Conservation (phyloP, 2,113 vertebrate genomes). For the Dipodomys stephensi region DNA sequence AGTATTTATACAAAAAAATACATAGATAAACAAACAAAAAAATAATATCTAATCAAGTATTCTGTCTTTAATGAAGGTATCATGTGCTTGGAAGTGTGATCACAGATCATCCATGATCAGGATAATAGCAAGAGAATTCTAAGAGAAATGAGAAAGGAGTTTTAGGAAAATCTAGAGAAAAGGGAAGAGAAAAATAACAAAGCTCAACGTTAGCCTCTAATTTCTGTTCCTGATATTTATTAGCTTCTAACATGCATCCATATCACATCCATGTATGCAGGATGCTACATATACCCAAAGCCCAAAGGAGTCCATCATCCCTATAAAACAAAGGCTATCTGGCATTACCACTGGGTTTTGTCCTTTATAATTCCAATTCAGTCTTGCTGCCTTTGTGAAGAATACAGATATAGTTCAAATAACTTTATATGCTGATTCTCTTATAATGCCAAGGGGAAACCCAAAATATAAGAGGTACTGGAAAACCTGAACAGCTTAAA, state of each 20-base stretch:
- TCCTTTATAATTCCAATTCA: background rate
- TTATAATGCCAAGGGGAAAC: background rate
- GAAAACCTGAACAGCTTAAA: constrained; percentile 5
- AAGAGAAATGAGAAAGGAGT: background rate
- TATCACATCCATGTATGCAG: background rate
- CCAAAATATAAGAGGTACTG: background rate
- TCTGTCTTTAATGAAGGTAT: background rate
- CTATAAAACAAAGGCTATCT: background rate
- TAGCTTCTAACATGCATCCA: background rate
- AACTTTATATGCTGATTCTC: background rate
- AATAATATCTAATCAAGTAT: background rate
- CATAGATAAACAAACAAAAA: too few species aligned
- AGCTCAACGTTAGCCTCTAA: background rate
- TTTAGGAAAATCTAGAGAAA: background rate
- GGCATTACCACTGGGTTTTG: background rate
- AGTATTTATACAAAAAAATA: too few species aligned
- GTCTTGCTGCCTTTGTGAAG: background rate
- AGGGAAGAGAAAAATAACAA: background rate
- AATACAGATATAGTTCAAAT: background rate
- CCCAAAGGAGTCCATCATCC: background rate
- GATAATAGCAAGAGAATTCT: background rate
- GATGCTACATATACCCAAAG: background rate
- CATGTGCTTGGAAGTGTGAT: background rate
- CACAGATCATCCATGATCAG: background rate
- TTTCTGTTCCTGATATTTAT: background rate